Percentiles rank a stretch among this genome's conserved stretches.
These are phyloP conservation scores for Gryllus bimaculatus DNA, from an alignment of 1,140 invertebrate genomes.

Conservation along the genomic window DNA sequence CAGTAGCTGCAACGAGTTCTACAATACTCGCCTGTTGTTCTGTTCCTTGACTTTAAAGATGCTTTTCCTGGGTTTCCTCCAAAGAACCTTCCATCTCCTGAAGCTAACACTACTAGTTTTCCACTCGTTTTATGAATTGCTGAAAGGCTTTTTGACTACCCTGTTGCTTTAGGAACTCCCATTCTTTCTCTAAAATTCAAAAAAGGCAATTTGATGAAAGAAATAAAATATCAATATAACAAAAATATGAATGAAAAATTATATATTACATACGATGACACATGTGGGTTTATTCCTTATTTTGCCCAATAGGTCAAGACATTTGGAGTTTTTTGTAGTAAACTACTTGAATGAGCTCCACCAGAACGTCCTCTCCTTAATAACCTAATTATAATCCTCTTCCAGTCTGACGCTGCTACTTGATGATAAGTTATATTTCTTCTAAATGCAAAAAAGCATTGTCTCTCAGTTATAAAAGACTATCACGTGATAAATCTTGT, in stretches of 20 bases:
- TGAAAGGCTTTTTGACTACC: conserved; percentile 16
- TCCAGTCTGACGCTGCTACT: conserved; percentile 60
- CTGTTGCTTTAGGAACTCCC: conserved; percentile 53
- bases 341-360: conserved; percentile 88
- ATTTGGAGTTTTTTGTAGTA: conserved; percentile 79
- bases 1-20: conserved; percentile 57
- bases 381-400: conserved; percentile 90
- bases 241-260: not conserved
- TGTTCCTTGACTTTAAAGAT: conserved; percentile 30
- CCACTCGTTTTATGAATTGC: conserved; percentile 7
- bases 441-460: conserved; percentile 34
- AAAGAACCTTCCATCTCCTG: conserved; percentile 18
- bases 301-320: conserved; percentile 84
- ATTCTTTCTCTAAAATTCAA: conserved; percentile 41
- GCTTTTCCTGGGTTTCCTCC: conserved; percentile 16
- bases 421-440: conserved; percentile 90
- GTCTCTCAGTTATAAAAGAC: too few species aligned
- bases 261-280: conserved; percentile 67
- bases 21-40: conserved; percentile 74
- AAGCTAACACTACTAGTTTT: conserved; percentile 9
- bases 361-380: conserved; percentile 83
- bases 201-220: not conserved
- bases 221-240: not conserved
- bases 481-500: too few species aligned
- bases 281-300: conserved; percentile 89